Evolutionary conservation across 1,140 invertebrate genomes (phyloP), one percentile per base, ranked within the genome.

Genomic region (Drosophila mojavensis): DNA sequence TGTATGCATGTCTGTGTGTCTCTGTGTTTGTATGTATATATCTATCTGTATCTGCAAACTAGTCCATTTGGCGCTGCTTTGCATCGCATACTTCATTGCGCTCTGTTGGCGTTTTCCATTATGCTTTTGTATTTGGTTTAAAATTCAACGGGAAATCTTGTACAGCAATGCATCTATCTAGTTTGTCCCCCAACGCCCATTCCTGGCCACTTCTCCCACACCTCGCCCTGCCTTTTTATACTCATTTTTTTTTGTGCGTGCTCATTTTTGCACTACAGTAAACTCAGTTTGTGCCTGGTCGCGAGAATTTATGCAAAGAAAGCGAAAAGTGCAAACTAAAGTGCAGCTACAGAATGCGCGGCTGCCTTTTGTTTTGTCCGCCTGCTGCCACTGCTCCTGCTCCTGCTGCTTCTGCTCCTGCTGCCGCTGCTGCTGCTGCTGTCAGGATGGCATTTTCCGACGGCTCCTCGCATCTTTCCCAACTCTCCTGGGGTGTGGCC

Each of bases 291-390:
- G 75, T 48, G 71, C 59, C 51, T 58, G 56, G 78, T 63, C 68
- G 73, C 75, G 78, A 85, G 75, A 85, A 85, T 85, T 86, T 86
- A 86, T 88, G 83, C 83, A 88, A 88, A 88, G 83, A 86, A 88
- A 86, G 83, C 84, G 83, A 89, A 88, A 88, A 88, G 83, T 88
- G 83, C 83, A 88, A 88, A 88, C 76, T 88, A 89, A 88, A 88
- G 84, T 83, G 83, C 83, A 85, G 75, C 68, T 73, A 76, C 72
- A 79, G 82, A 86, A 86, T 77, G 84, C 77, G 84, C 79, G 73
- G 63, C 70, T 88, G 82, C 75, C 79, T 89, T 88, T 88, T 88
- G 83, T 88, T 88, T 88, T 83, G 71, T 60, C 60, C 80, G 56
- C 74, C 11, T n/a, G 26, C n/a, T 13, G 15, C 13, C 3, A 0